Evolutionary conservation across 2,888 invertebrate genomes (phyloP), one percentile per base, ranked within the genome.

Genomic region (Phragmatobia fuliginosa): DNA sequence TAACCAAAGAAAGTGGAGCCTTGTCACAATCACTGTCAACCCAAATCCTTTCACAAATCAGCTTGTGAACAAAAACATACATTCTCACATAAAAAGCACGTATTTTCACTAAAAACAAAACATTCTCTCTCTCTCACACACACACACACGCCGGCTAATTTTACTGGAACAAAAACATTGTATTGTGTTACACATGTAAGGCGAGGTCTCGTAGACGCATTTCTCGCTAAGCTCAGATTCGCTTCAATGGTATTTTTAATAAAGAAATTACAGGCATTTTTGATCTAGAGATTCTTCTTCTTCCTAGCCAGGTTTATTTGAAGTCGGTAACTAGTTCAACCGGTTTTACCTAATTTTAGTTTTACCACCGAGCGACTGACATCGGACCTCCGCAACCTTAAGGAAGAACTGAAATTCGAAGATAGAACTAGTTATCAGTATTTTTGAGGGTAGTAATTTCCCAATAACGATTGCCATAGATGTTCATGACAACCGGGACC

Each of bases 131-230:
- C 70, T 36, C 36, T 68, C 70, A 75, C 71, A 56, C 70, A 81
- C 62, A 81, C 62, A 77, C 74, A 77, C 78, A 73, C 70, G 63
- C 49, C 52, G 68, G 78, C 80, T 82, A 81, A 81, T 82, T 82
- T 73, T 80, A 79, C 67, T 59, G 60, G 45, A 71, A 82, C 70
- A 82, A 80, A 79, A 81, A 82, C 80, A 82, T 70, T 81, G 77
- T 74, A 81, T 81, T 79, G 72, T 79, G 71, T 81, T 82, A 66
- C 81, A 59, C 2, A n/a, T n/a, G 70, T 63, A 7, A 68, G 73
- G 38, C 28, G 28, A 2, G 73, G 74, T 79, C 0, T 10, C 36
- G 72, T 5, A 25, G 69, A 59, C 59, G 52, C 68, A 72, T 75
- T 41, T 36, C 67, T 68, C 41, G 72, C 49, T 73, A 31, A 52